phyloP scores from a whole-genome alignment of 2,888 invertebrate genomes.

The Apodemia duryi region DNA sequence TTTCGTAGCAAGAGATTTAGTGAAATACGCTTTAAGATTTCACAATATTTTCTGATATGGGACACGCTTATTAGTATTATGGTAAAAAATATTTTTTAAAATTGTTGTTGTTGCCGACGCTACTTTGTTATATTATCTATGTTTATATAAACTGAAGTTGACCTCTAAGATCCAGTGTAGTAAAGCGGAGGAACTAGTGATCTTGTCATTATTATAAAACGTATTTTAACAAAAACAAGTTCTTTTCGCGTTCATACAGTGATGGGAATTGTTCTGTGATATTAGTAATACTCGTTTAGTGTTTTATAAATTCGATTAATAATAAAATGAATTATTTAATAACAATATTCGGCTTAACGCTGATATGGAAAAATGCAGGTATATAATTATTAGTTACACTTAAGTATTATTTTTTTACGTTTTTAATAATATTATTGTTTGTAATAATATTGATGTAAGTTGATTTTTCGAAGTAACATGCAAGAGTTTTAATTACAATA shows the following conservation, averaged over 20 bases:
- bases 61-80: too few relatives aligned
- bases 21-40: too few relatives aligned
- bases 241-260: conserved; percentile 20
- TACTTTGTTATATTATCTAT: conserved; percentile 50
- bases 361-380: conserved; percentile 27
- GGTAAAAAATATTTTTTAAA: too few relatives aligned
- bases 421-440: not conserved
- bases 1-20: too few relatives aligned
- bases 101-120: conserved; percentile 41
- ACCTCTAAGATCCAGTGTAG: conserved; percentile 66
- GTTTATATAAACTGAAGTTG: conserved; percentile 57
- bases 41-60: too few relatives aligned
- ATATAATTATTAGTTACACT: conserved; percentile 14
- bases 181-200: conserved; percentile 40
- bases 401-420: not conserved
- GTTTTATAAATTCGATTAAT: conserved; percentile 19
- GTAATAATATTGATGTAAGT: not conserved
- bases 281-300: conserved; percentile 16
- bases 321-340: conserved; percentile 30
- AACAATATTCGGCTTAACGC: conserved; percentile 22
- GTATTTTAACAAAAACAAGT: conserved; percentile 18
- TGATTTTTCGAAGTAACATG: not conserved
- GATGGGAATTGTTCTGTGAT: conserved; percentile 26
- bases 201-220: conserved; percentile 32
- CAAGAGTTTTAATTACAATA: too few relatives aligned